These are phyloP conservation scores for Elysia crispata DNA, from an alignment of 2,888 invertebrate genomes.

Conservation along the genomic window DNA sequence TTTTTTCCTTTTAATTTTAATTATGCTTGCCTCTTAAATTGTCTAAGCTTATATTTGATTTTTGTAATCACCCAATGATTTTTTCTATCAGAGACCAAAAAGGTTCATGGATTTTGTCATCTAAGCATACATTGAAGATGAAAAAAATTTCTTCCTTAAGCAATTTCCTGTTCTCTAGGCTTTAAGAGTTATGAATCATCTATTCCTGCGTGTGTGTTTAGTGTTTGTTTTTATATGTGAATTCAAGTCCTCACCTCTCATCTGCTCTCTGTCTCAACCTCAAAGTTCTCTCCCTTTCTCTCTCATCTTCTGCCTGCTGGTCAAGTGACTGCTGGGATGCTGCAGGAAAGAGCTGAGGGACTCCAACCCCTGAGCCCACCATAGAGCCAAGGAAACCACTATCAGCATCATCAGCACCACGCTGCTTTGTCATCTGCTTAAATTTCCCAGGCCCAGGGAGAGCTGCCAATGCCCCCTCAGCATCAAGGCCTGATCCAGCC, in stretches of 20 bases:
- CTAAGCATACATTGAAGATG: too few species aligned
- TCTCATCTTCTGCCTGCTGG: conserved; percentile 33
- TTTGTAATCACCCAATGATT: too few species aligned
- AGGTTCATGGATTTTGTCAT: too few species aligned
- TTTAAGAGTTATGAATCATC: too few species aligned
- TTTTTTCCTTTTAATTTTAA: too few species aligned
- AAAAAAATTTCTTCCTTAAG: too few species aligned
- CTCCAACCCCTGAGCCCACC: conserved; percentile 65
- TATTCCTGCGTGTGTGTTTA: too few species aligned
- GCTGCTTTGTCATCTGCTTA: conserved; percentile 68
- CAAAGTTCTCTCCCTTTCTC: conserved; percentile 25
- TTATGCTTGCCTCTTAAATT: too few species aligned
- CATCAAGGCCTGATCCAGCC: conserved; percentile 52
- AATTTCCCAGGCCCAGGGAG: conserved; percentile 69
- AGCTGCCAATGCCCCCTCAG: conserved; percentile 60
- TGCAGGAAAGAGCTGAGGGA: conserved; percentile 21
- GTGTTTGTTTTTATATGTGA: too few species aligned
- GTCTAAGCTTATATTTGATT: too few species aligned
- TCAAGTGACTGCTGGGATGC: conserved; percentile 15
- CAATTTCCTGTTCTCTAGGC: too few species aligned
- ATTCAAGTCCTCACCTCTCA: conserved; percentile 34
- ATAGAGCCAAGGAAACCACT: conserved; percentile 72
- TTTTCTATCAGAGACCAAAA: too few species aligned
- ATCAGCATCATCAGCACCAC: conserved; percentile 67
- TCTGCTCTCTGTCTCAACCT: conserved; percentile 31